Evolutionary conservation across 1,140 invertebrate genomes (phyloP).

Genomic region (Caerostris extrusa): DNA sequence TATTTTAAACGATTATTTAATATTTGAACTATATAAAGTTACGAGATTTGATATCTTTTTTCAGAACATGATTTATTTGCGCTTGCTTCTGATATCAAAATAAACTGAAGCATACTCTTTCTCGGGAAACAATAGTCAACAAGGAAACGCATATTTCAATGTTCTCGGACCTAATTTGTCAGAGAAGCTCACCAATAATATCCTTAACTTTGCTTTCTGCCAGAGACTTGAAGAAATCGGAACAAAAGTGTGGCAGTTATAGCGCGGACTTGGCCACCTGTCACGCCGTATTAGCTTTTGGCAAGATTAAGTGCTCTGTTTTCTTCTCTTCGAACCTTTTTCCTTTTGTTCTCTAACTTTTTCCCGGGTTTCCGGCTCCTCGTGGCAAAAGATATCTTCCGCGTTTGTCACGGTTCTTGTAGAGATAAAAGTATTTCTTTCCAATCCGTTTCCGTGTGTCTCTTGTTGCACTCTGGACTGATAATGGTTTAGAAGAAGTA

Average conservation of each 20-base stretch:
- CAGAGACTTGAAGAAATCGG: not conserved
- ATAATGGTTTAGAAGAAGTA: not conserved
- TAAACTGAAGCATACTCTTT: not conserved
- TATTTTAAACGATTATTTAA: too few relatives aligned
- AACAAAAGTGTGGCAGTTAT: constrained; percentile 6
- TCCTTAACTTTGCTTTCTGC: not conserved
- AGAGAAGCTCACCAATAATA: not conserved
- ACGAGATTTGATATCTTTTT: too few relatives aligned
- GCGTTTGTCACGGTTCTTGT: constrained; percentile 12
- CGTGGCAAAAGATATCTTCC: not conserved
- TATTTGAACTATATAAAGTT: too few relatives aligned
- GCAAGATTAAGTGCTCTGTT: not conserved
- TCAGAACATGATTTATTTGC: too few relatives aligned
- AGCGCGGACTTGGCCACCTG: not conserved
- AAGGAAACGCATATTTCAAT: not conserved
- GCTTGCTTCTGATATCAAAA: too few relatives aligned
- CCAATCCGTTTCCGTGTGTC: not conserved
- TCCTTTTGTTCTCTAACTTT: not conserved
- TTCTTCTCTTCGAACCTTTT: not conserved
- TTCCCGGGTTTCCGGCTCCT: not conserved
- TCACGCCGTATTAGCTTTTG: constrained; percentile 13
- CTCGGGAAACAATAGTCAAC: not conserved
- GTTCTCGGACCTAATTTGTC: not conserved
- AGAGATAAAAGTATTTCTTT: not conserved
- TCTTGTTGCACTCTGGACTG: not conserved